Percentiles rank a stretch among this genome's conserved stretches.
Conservation (phyloP, 1,140 invertebrate species). For the Bombus superbus region DNA sequence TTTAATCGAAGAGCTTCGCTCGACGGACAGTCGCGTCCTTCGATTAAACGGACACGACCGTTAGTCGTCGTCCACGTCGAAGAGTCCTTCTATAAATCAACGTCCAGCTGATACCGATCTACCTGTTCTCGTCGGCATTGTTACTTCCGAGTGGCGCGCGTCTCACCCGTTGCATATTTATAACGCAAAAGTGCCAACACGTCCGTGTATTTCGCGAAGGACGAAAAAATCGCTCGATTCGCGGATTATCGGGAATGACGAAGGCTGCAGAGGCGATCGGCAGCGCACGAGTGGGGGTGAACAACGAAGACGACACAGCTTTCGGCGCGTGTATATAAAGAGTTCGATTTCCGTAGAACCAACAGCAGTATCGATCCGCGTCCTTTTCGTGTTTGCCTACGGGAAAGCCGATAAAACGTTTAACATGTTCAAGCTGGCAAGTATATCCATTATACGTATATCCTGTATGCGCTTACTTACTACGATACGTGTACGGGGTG, state of each 20-base stretch:
- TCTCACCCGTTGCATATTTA: slow-evolving; percentile 14
- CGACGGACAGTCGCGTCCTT: slow-evolving; percentile 38
- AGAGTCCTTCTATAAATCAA: slow-evolving; percentile 66
- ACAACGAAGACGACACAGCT: slow-evolving; percentile 58
- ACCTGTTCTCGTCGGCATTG: slow-evolving; percentile 10
- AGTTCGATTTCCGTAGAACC: slow-evolving; percentile 50
- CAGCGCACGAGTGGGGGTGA: slow-evolving; percentile 13
- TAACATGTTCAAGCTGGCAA: slow-evolving; percentile 72
- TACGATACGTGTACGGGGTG: neutral
- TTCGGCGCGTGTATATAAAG: slow-evolving; percentile 60
- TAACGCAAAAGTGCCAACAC: neutral
- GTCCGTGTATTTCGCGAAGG: neutral
- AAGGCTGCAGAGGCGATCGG: slow-evolving; percentile 15
- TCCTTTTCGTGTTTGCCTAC: slow-evolving; percentile 57
- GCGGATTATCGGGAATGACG: slow-evolving; percentile 40
- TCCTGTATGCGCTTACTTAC: neutral
- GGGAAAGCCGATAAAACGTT: slow-evolving; percentile 69
- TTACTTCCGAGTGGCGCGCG: slow-evolving; percentile 42
- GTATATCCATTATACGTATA: slow-evolving; percentile 46
- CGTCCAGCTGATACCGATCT: slow-evolving; percentile 56
- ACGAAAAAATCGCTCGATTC: slow-evolving; percentile 38
- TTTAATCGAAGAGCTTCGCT: slow-evolving; percentile 21
- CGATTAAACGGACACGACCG: slow-evolving; percentile 39
- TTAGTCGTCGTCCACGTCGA: slow-evolving; percentile 21
- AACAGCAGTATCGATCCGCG: slow-evolving; percentile 53